Evolutionary conservation across 2,888 invertebrate species (phyloP), one percentile per base, ranked within the genome.

Genomic region (Drepana falcataria): DNA sequence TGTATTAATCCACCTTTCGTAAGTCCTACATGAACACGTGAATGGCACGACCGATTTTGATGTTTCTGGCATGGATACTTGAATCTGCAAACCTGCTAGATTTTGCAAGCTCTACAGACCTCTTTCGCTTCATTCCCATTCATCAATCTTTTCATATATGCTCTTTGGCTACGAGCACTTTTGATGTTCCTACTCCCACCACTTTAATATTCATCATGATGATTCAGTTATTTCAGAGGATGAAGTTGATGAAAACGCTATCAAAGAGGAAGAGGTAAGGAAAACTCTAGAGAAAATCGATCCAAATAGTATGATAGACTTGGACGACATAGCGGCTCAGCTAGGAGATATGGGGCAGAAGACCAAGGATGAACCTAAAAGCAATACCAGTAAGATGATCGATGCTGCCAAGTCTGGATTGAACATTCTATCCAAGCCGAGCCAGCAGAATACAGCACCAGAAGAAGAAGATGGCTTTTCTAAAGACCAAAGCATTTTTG

Each of bases 231-330:
- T 41, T 51, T 35, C 59, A 77, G 75, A 70, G 4, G 66, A 75
- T 48, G 53, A 65, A 33, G 67, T 69, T 33, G 60, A 71, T 34
- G 64, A 68, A 3, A 55, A 60, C 4, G 56, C 59, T 3, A 58
- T 73, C n/a, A 68, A 65, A 53, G 75, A 77, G 49, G 66, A 73
- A 35, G 66, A 75, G 35, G 68, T 77, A 1, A 64, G 69, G 4
- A 70, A 59, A 48, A 68, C 69, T 6, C 65, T 79, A 2, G 60
- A 67, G 34, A 72, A 69, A 52, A 53, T 71, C 1, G 71, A 77
- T 34, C 58, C 69, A 0, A 61, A 68, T 35, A 65, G 69, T 2
- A 58, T 72, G 2, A 58, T 72, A 5, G 68, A 73, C 49, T 60
- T 69, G 0, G 72, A 74, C 2, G 73, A 74, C 35, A 59, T 77